Evolutionary conservation across 2,888 invertebrate genomes (phyloP), one percentile per base, ranked within the genome.

Genomic region (Chymomyza caudatula): DNA sequence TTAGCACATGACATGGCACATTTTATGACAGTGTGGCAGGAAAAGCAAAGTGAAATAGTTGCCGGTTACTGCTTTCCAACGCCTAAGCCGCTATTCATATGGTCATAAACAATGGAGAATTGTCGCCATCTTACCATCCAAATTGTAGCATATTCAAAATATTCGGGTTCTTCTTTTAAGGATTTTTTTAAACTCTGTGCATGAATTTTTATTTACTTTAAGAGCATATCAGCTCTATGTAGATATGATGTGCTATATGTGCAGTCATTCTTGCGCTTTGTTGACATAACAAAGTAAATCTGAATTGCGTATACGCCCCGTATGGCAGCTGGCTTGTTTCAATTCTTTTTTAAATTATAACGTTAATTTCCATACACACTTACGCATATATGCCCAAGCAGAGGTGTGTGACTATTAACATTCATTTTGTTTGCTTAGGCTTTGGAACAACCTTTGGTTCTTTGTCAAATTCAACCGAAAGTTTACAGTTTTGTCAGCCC

Each of bases 1-100:
- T 60, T 76, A 84, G 72, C 71, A 76, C 79, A 74, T 69, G 73
- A 76, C 74, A 77, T 71, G 79, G 82, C 79, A 78, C 82, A 76
- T 73, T 77, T 81, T 69, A 76, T 71, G 69, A 65, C 63, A 13
- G 11, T 37, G 29, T 37, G 29, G 4, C 55, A 57, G 69, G 67
- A 74, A 66, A 71, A 74, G 69, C 71, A 84, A 51, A 73, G 71
- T 70, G 47, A 47, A 47, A 47, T 75, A 81, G 78, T 80, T 79
- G 66, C 67, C 67, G 54, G 47, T n/a, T 42, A 51, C 25, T 53
- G 57, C 55, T 56, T 65, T 55, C 57, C 29, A 29, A 6, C 13
- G 15, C 20, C 11, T 58, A 22, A 15, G 57, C 51, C 11, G 17
- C 5, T 49, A 56, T 60, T 44, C 55, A 60, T 63, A 56, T 63